These are phyloP conservation scores for Yponomeuta plumbellus DNA, from an alignment of 2,888 invertebrate species.

Conservation along the genomic window DNA sequence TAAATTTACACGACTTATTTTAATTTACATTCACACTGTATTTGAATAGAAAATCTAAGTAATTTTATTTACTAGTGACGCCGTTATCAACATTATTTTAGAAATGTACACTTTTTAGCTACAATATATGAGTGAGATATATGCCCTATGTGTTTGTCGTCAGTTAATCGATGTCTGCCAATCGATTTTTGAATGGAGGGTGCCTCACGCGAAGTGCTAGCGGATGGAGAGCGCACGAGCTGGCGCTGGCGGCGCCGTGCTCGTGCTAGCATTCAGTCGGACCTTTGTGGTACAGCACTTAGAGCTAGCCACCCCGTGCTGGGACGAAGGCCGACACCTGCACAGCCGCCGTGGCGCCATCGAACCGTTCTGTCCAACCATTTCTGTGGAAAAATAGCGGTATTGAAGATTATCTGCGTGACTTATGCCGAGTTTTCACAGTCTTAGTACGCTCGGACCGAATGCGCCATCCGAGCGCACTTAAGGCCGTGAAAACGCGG, in stretches of 20 bases:
- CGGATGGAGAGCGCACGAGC: slow-evolving; percentile 33
- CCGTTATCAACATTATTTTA: no score
- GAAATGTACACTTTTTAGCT: no score
- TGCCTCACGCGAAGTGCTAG: slow-evolving; percentile 30
- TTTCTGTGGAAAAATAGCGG: slow-evolving; percentile 30
- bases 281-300: slow-evolving; percentile 16
- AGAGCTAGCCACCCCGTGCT: neutral
- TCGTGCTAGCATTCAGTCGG: slow-evolving; percentile 8
- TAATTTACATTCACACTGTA: no score
- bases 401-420: neutral
- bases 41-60: no score
- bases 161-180: neutral
- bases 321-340: slow-evolving; percentile 18
- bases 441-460: no score
- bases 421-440: no score
- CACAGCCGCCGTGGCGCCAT: slow-evolving; percentile 26
- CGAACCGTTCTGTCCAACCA: slow-evolving; percentile 35
- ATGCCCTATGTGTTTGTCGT: neutral
- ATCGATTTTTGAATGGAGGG: neutral
- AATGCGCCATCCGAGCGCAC: no score
- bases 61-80: no score
- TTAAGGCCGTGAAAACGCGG: no score
- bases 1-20: no score
- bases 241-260: slow-evolving; percentile 18
- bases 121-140: no score